Evolutionary conservation across 2,888 invertebrate species (phyloP), one percentile per base, ranked within the genome.

Genomic region (Ptychoptera contaminata): DNA sequence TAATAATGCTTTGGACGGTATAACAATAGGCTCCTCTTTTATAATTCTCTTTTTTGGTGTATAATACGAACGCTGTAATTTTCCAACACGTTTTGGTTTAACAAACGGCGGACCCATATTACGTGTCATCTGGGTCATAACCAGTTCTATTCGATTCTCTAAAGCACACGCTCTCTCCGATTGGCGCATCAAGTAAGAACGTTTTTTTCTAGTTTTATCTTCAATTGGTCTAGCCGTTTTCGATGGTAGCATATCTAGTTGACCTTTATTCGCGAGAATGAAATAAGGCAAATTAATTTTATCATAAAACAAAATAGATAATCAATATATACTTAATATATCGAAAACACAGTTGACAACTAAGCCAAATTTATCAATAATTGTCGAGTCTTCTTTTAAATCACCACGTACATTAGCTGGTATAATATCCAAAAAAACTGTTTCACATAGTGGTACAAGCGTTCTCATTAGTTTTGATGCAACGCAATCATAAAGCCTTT

Each of bases 111-210:
- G 62, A 37, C 55, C 54, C 2, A 65, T 49, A 46, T 63, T 62
- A n/a, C 55, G 53, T 2, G 55, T 54, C 1, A 65, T 58, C 40
- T 58, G 59, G 12, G 56, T 54, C 57, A 64, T 59, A 46, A 61
- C 61, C 23, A 49, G 53, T 1, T 58, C 55, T 10, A 65, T 61
- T 23, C 62, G 60, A 2, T 56, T 53, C 37, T 63, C 65, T 1
- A 59, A 46, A 5, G 56, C 56, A 16, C 56, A 59, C 2, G 65
- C 62, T 37, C 60, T 56, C 1, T 50, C 46, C 0, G 65, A 61
- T 9, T 56, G 48, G 42, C 56, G 57, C 12, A 56, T 53, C 2
- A 50, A 43, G 32, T 59, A 57, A 2, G 49, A 52, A 1, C 57
- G 53, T 1, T 48, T 43, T 11, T 53, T 54, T 2, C 65, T 58